Percentiles rank a stretch among this genome's conserved stretches.
These are phyloP conservation scores for Hoplias malabaricus DNA, from an alignment of 2,113 vertebrate genomes.

Conservation along the genomic window DNA sequence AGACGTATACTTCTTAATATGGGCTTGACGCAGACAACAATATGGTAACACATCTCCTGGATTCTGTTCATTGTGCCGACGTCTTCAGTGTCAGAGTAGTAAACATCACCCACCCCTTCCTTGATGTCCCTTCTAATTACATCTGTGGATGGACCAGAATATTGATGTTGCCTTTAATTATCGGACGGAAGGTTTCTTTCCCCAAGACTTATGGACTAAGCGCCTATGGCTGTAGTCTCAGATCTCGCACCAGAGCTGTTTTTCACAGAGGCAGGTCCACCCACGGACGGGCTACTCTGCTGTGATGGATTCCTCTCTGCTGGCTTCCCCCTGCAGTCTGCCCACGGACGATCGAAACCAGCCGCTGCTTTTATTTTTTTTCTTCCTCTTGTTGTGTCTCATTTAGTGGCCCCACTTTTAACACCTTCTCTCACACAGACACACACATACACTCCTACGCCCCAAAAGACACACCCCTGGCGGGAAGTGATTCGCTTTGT, in stretches of 20 bases:
- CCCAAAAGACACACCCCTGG: conserved; percentile 32
- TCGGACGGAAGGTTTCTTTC: conserved; percentile 13
- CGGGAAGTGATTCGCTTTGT: conserved; percentile 49
- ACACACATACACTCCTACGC: conserved; percentile 31
- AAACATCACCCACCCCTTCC: neutral
- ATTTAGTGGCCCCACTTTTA: conserved; percentile 34
- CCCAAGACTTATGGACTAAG: conserved; percentile 30
- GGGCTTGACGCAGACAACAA: no score
- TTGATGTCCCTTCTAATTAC: neutral
- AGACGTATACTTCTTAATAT: no score
- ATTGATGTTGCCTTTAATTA: conserved; percentile 23
- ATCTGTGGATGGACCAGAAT: neutral
- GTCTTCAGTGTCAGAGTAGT: neutral
- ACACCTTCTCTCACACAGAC: conserved; percentile 1
- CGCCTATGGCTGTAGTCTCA: conserved; percentile 26
- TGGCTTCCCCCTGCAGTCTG: conserved; percentile 42
- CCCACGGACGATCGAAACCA: conserved; percentile 47
- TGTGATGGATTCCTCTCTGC: conserved; percentile 50
- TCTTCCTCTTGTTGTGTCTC: conserved; percentile 32
- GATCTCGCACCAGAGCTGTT: conserved; percentile 41
- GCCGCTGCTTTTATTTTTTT: conserved; percentile 29
- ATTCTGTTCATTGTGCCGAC: neutral
- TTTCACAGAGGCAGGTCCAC: conserved; percentile 50
- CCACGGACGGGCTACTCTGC: conserved; percentile 44
- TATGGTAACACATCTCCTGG: neutral